These are phyloP conservation scores for Aphrophora alni DNA, from an alignment of 2,888 invertebrate genomes.

Conservation along the genomic window DNA sequence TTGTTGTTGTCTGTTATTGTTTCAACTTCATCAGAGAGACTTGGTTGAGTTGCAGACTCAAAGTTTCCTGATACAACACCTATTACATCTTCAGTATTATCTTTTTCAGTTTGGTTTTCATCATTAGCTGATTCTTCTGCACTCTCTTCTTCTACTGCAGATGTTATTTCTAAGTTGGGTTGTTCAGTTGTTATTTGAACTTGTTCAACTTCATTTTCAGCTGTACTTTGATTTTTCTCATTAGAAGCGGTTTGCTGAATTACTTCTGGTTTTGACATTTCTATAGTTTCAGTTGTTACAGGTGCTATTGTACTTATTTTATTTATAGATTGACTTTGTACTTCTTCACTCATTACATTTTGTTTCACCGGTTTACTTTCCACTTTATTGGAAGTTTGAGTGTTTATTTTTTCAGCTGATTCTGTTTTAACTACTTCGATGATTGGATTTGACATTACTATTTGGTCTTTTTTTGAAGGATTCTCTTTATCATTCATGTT, in stretches of 20 bases:
- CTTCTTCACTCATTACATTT: neutral
- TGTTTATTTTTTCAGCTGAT: conserved; percentile 13
- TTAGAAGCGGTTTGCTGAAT: neutral
- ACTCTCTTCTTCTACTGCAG: neutral
- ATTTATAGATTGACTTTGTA: neutral
- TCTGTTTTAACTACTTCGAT: conserved; percentile 7
- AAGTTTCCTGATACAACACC: too few species aligned
- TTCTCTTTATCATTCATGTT: conserved; percentile 29
- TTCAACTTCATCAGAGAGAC: conserved; percentile 9
- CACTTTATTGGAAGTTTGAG: neutral
- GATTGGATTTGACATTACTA: conserved; percentile 16
- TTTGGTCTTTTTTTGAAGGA: conserved; percentile 20
- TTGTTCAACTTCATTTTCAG: neutral
- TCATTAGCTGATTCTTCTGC: neutral
- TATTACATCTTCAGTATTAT: too few species aligned
- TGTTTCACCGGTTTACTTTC: neutral
- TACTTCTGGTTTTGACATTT: neutral
- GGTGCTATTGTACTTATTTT: neutral
- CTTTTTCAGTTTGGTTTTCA: conserved; percentile 49
- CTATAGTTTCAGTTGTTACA: neutral
- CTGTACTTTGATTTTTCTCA: neutral
- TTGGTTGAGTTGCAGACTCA: conserved; percentile 16
- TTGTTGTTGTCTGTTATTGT: conserved; percentile 15
- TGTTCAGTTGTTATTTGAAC: neutral
- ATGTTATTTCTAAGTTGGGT: neutral